Conservation (phyloP, 2,888 invertebrate genomes). For the Caenorhabditis angaria region DNA sequence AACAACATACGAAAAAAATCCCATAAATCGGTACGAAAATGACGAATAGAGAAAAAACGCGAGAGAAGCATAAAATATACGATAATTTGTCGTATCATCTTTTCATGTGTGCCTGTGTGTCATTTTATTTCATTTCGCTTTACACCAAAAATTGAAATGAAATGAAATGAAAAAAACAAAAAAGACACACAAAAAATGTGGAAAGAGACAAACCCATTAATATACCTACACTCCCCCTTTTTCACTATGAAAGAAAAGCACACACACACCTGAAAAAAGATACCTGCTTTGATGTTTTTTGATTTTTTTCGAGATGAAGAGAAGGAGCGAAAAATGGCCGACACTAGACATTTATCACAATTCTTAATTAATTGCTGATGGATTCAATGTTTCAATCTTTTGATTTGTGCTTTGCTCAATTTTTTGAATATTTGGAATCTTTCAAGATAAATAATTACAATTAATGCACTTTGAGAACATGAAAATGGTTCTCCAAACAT, state of each 20-base stretch:
- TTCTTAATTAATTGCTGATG: not conserved
- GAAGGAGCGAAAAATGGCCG: not conserved
- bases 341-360: not conserved
- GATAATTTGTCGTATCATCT: slow-evolving; percentile 4
- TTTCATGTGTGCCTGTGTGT: not conserved
- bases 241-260: not conserved
- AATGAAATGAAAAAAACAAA: slow-evolving; percentile 2
- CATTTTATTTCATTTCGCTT: not conserved
- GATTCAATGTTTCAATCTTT: no score
- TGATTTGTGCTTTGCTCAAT: no score
- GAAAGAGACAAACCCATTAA: slow-evolving; percentile 4
- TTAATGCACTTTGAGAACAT: no score
- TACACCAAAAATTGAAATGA: slow-evolving; percentile 4
- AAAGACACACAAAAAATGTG: no score
- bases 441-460: no score
- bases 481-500: no score
- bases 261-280: slow-evolving; percentile 1
- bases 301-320: no score
- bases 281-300: slow-evolving; percentile 2
- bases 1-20: slow-evolving; percentile 1
- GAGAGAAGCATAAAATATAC: slow-evolving; percentile 2
- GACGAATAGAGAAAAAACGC: not conserved
- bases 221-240: not conserved
- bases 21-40: not conserved
- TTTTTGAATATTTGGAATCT: no score